Conservation (phyloP, 2,888 invertebrate genomes). For the Automeris io region DNA sequence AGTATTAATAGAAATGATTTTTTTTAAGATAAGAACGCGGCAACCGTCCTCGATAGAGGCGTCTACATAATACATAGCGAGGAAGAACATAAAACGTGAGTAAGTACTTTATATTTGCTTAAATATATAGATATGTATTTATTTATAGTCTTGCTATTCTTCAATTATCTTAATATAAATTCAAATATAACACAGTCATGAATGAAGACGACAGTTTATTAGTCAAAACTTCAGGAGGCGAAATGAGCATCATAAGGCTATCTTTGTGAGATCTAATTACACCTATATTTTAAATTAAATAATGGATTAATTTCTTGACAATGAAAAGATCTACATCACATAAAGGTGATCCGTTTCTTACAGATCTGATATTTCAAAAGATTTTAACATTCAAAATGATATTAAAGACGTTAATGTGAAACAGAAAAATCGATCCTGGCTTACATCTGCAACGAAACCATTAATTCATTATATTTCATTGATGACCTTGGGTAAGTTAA, state of each 20-base stretch:
- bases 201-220: slow-evolving; percentile 51
- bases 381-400: slow-evolving; percentile 22
- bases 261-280: slow-evolving; percentile 25
- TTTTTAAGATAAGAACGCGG: slow-evolving; percentile 45
- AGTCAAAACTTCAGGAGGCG: slow-evolving; percentile 26
- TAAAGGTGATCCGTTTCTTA: slow-evolving; percentile 10
- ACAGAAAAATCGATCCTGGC: slow-evolving; percentile 19
- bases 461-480: slow-evolving; percentile 28
- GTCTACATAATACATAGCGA: slow-evolving; percentile 36
- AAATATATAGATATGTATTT: slow-evolving; percentile 7
- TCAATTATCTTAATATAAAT: slow-evolving; percentile 18
- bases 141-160: slow-evolving; percentile 13
- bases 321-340: no score
- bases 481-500: slow-evolving; percentile 37
- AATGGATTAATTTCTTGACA: no score
- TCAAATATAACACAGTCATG: slow-evolving; percentile 34
- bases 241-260: slow-evolving; percentile 28
- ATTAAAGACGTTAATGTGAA: slow-evolving; percentile 15
- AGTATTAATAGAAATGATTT: neutral
- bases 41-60: slow-evolving; percentile 39
- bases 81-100: slow-evolving; percentile 52
- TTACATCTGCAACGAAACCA: slow-evolving; percentile 14
- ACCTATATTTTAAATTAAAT: no score
- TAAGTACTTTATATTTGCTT: slow-evolving; percentile 32
- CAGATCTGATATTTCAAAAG: slow-evolving; percentile 24